phyloP scores from a whole-genome alignment of 2,113 vertebrate species.

The Protobothrops mucrosquamatus region DNA sequence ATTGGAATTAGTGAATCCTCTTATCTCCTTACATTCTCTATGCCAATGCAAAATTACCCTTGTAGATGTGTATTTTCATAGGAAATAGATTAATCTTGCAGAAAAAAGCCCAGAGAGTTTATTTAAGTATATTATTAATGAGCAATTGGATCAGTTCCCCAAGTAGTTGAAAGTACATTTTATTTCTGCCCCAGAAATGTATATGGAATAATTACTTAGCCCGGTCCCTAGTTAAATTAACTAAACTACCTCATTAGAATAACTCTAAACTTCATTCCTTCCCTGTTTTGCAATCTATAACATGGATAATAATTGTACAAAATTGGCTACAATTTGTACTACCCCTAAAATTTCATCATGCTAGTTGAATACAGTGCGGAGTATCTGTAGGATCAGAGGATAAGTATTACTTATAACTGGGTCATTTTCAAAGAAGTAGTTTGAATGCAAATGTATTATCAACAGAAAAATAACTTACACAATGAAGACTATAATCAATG shows the following conservation, averaged over 20 bases:
- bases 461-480: background rate
- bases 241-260: background rate
- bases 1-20: background rate
- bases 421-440: background rate
- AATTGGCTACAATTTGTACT: background rate
- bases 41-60: background rate
- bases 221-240: background rate
- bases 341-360: background rate
- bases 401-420: background rate
- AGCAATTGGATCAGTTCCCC: background rate
- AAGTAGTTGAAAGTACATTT: background rate
- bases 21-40: background rate
- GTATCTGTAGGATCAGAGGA: background rate
- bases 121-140: background rate
- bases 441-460: background rate
- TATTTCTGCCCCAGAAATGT: background rate
- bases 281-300: background rate
- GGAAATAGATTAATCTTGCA: background rate
- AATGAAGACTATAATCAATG: conserved; percentile 29
- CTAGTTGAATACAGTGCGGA: background rate
- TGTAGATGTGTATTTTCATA: background rate
- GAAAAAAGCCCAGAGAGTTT: background rate
- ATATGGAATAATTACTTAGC: background rate
- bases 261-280: background rate
- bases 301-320: background rate